These are phyloP conservation scores for Oscheius onirici DNA, from an alignment of 2,888 invertebrate species.

Conservation along the genomic window DNA sequence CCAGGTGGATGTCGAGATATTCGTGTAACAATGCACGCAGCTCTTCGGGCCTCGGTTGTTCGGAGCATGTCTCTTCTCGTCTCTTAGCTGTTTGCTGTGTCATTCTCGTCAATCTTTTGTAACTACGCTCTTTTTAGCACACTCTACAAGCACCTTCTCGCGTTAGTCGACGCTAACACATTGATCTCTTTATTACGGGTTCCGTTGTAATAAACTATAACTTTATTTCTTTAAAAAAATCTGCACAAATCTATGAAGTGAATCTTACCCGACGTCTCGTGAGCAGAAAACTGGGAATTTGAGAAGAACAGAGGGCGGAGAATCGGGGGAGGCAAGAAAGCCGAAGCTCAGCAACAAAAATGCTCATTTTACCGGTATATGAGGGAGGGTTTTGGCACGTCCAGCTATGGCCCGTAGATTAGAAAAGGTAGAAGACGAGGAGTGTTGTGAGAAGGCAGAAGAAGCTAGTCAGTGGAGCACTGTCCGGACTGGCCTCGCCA, in stretches of 20 bases:
- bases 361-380: background rate
- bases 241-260: no score
- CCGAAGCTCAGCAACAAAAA: background rate
- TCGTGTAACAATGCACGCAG: conserved; percentile 46
- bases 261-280: no score
- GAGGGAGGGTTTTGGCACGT: background rate
- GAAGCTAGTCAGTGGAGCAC: background rate
- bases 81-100: background rate
- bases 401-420: background rate
- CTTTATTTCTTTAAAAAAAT: no score
- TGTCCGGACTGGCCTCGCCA: background rate
- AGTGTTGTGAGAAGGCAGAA: background rate
- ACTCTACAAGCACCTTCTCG: no score
- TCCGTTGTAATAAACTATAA: no score
- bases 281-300: no score
- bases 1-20: conserved; percentile 62
- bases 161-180: no score
- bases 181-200: no score
- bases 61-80: background rate
- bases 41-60: background rate
- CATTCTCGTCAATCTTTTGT: background rate
- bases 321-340: background rate
- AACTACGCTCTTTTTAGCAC: no score
- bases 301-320: no score
- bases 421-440: background rate